Conservation (phyloP, 2,113 vertebrate species). For the Arvicanthis niloticus region DNA sequence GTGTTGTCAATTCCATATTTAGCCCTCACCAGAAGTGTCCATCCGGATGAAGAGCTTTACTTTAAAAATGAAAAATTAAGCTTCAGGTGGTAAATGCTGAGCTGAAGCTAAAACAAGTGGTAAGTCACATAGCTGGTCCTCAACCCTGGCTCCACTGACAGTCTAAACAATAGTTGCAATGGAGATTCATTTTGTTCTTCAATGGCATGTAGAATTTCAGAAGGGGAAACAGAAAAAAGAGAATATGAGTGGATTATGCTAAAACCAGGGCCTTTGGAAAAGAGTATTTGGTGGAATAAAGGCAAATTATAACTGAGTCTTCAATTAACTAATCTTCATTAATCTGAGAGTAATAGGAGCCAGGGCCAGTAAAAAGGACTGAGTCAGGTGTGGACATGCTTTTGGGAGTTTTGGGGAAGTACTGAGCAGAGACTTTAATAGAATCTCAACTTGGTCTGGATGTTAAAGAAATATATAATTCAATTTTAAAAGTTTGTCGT, state of each 20-base stretch:
- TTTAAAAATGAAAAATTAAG: not conserved
- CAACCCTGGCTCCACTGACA: not conserved
- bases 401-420: not conserved
- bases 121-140: not conserved
- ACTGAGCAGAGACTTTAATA: not conserved
- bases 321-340: not conserved
- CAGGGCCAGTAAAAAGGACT: not conserved
- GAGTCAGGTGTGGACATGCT: not conserved
- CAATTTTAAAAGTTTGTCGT: not conserved
- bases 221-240: not conserved
- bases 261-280: not conserved
- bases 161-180: not conserved
- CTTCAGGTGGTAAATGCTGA: not conserved
- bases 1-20: not conserved
- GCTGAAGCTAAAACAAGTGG: not conserved
- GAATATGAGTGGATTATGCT: not conserved
- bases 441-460: not conserved
- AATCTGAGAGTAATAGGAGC: not conserved
- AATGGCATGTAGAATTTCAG: not conserved
- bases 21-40: not conserved
- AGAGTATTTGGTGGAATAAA: not conserved
- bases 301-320: not conserved
- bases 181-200: not conserved
- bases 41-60: not conserved
- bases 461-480: not conserved